These are phyloP conservation scores for Micrasema longulum DNA, from an alignment of 1,140 invertebrate genomes.

Conservation along the genomic window DNA sequence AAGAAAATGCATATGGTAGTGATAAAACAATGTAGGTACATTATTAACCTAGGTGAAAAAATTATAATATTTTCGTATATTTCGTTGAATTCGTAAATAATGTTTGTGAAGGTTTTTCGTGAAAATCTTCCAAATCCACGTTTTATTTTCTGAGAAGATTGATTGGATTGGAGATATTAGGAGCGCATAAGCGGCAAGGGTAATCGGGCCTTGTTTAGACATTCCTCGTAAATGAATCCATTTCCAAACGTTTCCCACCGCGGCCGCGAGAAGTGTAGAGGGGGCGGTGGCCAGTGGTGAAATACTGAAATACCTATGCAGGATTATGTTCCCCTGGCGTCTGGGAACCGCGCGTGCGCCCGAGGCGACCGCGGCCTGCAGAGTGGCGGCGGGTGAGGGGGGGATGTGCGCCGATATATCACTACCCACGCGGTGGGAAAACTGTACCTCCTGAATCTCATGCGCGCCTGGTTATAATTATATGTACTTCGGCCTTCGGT, in stretches of 20 bases:
- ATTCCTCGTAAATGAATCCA: slow-evolving; percentile 33
- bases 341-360: slow-evolving; percentile 51
- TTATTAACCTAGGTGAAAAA: too few species aligned
- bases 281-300: slow-evolving; percentile 19
- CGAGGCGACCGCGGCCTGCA: slow-evolving; percentile 27
- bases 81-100: too few species aligned
- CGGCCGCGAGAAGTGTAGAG: slow-evolving; percentile 13
- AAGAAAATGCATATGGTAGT: too few species aligned
- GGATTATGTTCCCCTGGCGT: slow-evolving; percentile 49
- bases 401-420: slow-evolving; percentile 50
- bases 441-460: slow-evolving; percentile 47
- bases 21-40: too few species aligned
- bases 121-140: too few species aligned
- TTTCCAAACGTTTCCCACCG: slow-evolving; percentile 40
- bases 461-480: slow-evolving; percentile 38
- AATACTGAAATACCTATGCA: slow-evolving; percentile 26
- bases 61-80: too few species aligned
- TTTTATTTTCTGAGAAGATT: neutral
- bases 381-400: neutral
- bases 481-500: too few species aligned
- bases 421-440: slow-evolving; percentile 53
- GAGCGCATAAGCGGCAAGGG: slow-evolving; percentile 27
- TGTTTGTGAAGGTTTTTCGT: too few species aligned
- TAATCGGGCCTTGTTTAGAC: slow-evolving; percentile 31
- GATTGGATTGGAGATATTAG: slow-evolving; percentile 10